Conservation (phyloP, 1,140 invertebrate species). For the Bombus superbus region DNA sequence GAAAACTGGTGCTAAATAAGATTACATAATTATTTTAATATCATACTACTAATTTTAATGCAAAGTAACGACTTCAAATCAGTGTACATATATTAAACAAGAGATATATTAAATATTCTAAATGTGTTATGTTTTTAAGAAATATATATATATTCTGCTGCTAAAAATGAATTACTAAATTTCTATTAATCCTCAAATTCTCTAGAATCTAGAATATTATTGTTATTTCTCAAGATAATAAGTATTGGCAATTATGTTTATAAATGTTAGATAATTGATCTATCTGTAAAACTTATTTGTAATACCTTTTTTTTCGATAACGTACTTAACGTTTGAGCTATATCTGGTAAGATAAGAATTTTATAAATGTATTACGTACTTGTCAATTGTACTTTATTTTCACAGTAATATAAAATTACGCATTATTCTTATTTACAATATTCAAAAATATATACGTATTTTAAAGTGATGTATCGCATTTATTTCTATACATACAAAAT, state of each 20-base stretch:
- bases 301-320: neutral
- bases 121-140: conserved; percentile 10
- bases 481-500: conserved; percentile 19
- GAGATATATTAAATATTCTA: neutral
- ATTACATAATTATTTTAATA: conserved; percentile 33
- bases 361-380: neutral
- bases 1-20: conserved; percentile 19
- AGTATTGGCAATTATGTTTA: neutral
- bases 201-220: neutral
- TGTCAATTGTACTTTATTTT: conserved; percentile 21
- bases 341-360: neutral
- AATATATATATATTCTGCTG: conserved; percentile 11
- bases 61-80: neutral
- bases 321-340: neutral
- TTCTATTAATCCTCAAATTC: neutral
- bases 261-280: neutral
- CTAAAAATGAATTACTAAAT: neutral
- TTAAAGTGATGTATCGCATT: conserved; percentile 1
- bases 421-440: neutral
- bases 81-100: neutral
- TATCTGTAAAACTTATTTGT: neutral
- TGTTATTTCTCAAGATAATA: neutral
- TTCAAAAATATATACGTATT: conserved; percentile 18
- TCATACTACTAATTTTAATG: neutral
- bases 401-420: neutral